Base-by-base conservation (phyloP, 2,888 invertebrate species). In the Prosopocoilus inquinatus region DNA sequence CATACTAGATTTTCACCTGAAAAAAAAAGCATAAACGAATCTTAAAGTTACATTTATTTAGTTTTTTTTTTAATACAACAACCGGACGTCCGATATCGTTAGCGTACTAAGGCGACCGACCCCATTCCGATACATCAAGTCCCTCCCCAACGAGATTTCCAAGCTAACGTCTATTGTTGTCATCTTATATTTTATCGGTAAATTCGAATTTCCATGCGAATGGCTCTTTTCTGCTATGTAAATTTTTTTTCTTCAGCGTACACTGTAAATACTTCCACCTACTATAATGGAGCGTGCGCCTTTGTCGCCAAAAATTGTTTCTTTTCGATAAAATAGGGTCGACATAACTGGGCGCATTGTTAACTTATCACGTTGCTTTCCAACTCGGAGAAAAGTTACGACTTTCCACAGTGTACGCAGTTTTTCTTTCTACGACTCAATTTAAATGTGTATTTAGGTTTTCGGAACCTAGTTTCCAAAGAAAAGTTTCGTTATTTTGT, bases 111-210 rank as follows among this genome's bases (percentile, higher is more conserved):
- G 39, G 45, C 61, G 69, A 66, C 65, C 63, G 47, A 70, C 67
- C 70, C 71, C 70, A 70, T 71, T 74, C 71, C 68, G 59, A 72
- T 71, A 70, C 68, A 72, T 68, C 71, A 72, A 73, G 67, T 69
- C 53, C 64, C 53, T 61, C 70, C 67, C 67, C 65, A 67, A 66
- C 67, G 68, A 70, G 70, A 67, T 72, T 69, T 73, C 71, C 69
- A 71, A 70, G 20, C 73, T 71, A 71, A 70, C 70, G 67, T 72
- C 72, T 67, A 74, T 77, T 76, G 75, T 76, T 73, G 76, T 71
- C 73, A 73, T 76, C 76, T 77, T 77, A 77, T 77, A 77, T 77
- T 77, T 77, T 77, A 77, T 76, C 75, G 75, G 67, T 72, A 66
- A 71, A 70, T 68, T 70, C 73, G 69, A 68, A 77, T 77, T 77